Evolutionary conservation across 2,113 vertebrate genomes (phyloP), one percentile per base, ranked within the genome.

Genomic region (Fregata magnificens): DNA sequence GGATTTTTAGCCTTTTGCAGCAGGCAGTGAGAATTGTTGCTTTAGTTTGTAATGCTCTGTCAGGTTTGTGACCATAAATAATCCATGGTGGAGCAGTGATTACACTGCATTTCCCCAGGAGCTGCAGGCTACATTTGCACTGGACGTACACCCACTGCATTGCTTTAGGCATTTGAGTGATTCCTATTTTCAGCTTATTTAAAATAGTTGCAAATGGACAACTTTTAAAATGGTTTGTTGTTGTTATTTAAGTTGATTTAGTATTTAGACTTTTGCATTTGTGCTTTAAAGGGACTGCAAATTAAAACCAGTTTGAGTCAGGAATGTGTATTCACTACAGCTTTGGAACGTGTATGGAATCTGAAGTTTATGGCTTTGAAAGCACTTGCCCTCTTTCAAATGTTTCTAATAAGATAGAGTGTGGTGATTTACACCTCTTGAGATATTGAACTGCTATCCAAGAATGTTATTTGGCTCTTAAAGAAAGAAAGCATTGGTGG

Each of bases 331-430:
- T 55, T 88, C 61, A 13, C 82, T 97, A 38, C 96, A 95, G 93
- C 97, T 96, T 96, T 96, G 95, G 96, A 94, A 96, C 93, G 85
- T 45, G 96, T 79, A 86, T 96, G 94, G 96, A 97, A 97, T 98
- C 95, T 92, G 73, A 67, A 96, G 97, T 97, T 97, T 97, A 97
- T 96, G 76, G 82, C 90, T 97, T 59, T 93, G 88, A 92, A 89
- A 91, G 90, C 82, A 58, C 58, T 97, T 94, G 93, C 94, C 94
- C 91, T 86, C 92, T 97, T 97, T 98, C 97, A 97, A 97, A 88
- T 97, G 97, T 96, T 98, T 98, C 97, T 98, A 97, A 96, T 98
- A 98, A 98, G 98, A 97, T 86, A 74, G 47, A 90, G 94, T 62
- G 89, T 95, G 97, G 94, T 97, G 97, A 97, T 97, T 97, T 97